These are phyloP conservation scores for Cheilosia vernalis DNA, from an alignment of 2,888 invertebrate species.

Conservation along the genomic window DNA sequence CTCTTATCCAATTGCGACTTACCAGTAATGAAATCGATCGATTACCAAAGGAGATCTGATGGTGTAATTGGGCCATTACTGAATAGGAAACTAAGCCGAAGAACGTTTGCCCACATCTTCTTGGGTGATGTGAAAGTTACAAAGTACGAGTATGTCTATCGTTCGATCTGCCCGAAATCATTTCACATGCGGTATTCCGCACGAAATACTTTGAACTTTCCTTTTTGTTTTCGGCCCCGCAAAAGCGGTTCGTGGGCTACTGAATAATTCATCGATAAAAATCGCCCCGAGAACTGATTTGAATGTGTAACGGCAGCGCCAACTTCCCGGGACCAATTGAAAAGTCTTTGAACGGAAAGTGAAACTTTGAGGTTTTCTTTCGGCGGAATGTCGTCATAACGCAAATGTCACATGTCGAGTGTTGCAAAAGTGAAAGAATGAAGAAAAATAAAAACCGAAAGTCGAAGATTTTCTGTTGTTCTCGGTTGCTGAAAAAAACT, in stretches of 20 bases:
- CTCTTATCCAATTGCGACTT: constrained; percentile 29
- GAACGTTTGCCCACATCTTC: constrained; percentile 3
- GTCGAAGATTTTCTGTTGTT: constrained; percentile 30
- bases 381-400: constrained; percentile 45
- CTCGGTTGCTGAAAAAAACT: neutral
- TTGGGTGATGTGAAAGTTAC: constrained; percentile 45
- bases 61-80: constrained; percentile 34
- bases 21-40: constrained; percentile 28
- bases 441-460: constrained; percentile 50
- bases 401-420: constrained; percentile 50
- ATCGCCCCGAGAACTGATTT: constrained; percentile 47
- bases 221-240: constrained; percentile 7
- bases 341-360: constrained; percentile 65
- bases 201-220: constrained; percentile 45
- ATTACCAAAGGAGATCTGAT: constrained; percentile 29
- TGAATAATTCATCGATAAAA: constrained; percentile 66
- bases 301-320: constrained; percentile 50
- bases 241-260: constrained; percentile 30
- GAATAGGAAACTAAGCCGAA: constrained; percentile 30
- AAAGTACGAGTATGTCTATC: neutral
- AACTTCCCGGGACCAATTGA: constrained; percentile 55
- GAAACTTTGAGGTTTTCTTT: constrained; percentile 53
- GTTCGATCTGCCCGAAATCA: constrained; percentile 13
- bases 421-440: constrained; percentile 57
- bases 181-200: constrained; percentile 24